phyloP scores from a whole-genome alignment of 92 coral and sea anemone species.

The Zoanthus solanderi region DNA sequence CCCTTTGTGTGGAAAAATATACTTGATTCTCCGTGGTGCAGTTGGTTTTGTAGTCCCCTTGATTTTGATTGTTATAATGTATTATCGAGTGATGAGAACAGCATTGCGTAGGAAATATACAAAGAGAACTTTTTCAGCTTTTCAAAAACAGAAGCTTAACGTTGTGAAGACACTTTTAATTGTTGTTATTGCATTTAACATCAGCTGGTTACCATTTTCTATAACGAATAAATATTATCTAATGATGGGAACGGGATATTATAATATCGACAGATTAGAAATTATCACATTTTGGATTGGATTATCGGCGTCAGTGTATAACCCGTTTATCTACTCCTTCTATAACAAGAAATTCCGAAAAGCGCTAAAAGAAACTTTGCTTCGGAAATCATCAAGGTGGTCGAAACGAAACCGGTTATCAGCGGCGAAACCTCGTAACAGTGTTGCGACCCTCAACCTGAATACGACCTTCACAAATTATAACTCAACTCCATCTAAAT shows the following conservation, averaged over 20 bases:
- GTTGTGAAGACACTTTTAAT: constrained; percentile 69
- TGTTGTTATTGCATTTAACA: constrained; percentile 76
- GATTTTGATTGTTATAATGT: constrained; percentile 51
- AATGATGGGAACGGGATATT: constrained; percentile 34
- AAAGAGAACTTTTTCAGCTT: constrained; percentile 22
- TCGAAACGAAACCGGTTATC: not conserved
- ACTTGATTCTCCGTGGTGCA: constrained; percentile 62
- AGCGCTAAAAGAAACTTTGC: constrained; percentile 69
- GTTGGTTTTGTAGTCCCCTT: constrained; percentile 69
- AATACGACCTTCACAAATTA: not conserved
- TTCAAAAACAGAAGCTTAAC: constrained; percentile 63
- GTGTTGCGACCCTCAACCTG: constrained; percentile 44
- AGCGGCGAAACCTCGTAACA: constrained; percentile 24
- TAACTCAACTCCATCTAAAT: not conserved
- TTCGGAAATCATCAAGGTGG: constrained; percentile 27
- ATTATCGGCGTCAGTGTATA: constrained; percentile 77
- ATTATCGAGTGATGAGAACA: constrained; percentile 69
- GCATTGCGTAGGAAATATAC: constrained; percentile 63
- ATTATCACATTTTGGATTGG: constrained; percentile 85
- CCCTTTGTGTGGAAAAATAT: constrained; percentile 52
- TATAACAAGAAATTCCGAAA: constrained; percentile 83
- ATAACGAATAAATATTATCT: constrained; percentile 63
- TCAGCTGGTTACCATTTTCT: constrained; percentile 87
- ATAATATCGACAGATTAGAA: constrained; percentile 57
- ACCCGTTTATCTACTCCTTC: constrained; percentile 81